Evolutionary conservation across 2,113 vertebrate species (phyloP), one percentile per base, ranked within the genome.

Genomic region (Brienomyrus longianalis): DNA sequence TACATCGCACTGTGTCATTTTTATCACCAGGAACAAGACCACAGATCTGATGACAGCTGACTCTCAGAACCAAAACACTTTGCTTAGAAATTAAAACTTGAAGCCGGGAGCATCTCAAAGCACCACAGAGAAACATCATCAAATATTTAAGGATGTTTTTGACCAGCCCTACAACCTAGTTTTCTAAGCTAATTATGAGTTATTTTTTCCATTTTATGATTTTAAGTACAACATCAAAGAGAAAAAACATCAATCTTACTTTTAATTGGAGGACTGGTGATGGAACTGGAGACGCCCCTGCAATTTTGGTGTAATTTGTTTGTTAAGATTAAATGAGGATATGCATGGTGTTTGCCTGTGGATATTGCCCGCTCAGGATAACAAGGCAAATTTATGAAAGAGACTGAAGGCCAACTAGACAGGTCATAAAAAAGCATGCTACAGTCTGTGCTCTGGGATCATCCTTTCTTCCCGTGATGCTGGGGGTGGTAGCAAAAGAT

Each of bases 151-250:
- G 35, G 35, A 35, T 45, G 19, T 23, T 88, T 66, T n/a, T 88
- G 87, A 88, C 87, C 54, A 47, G 35, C 54, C 21, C 8, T 62
- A 62, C 54, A 13, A 88, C 35, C 87, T 39, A 62, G 50, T 66
- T 66, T 47, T 54, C 54, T 43, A 66, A 66, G 54, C 87, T 19
- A 88, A 88, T 66, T 66, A 66, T 39, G 39, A n/a, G 19, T 45
- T 45, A 21, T 52, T 86, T 84, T 84, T 84, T 35, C 51, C 50
- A 39, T 54, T 88, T 88, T 62, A 47, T 23, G 39, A 43, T 62
- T 62, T 88, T 59, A 88, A 48, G 62, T 88, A 88, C 39, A 59
- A 48, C 39, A 47, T 88, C 87, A 88, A 88, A 88, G 87, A 39
- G 35, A 35, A 39, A 52, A 66, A 66, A 21, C 85, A 86, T 35